Base-by-base conservation (phyloP, 2,888 invertebrate species). In the Peribatodes rhomboidaria region DNA sequence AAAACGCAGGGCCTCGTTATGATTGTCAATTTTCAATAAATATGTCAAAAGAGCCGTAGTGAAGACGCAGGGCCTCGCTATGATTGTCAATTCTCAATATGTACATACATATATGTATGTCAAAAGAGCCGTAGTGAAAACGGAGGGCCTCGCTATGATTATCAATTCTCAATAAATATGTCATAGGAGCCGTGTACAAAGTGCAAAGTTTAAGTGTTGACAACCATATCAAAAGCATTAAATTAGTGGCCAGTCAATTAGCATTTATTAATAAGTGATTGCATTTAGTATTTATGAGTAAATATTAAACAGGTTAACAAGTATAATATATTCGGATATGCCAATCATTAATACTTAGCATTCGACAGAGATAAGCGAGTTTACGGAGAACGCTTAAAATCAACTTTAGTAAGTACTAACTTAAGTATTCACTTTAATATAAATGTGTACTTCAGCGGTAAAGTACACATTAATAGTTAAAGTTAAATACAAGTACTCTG, bases 241-340 rank as follows among this genome's bases (percentile, higher is more conserved):
- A 56, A 56, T 37, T 56, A 22, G 53, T 54, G 47, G 44, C 62
- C 41, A 53, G 39, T 22, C 47, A 55, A 64, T 64, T 59, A 59
- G 49, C 59, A 64, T 64, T 49, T 41, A 49, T 64, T 37, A 59
- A 59, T 64, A 64, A 58, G 20, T 59, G 27, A 54, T 49, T 64
- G 54, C 42, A 55, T 44, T 57, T 47, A 53, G 9, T 52, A 54
- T 54, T 55, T 42, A 64, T 54, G 37, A 59, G 37, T 49, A 16
- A 53, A 42, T 59, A 55, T 41, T 46, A 31, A 52, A 44, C 47
- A 58, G 42, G 55, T 49, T 59, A 37, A 50, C 50, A 44, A 42
- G 55, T 50, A 55, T 9, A 55, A 42, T 49, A 41, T 22, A 58
- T 59, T 59, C 20, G 20, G 20, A 39, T 59, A 49, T 42, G 27